Conservation (phyloP, 2,797 vertebrate genomes). For the Bufotes viridis region DNA sequence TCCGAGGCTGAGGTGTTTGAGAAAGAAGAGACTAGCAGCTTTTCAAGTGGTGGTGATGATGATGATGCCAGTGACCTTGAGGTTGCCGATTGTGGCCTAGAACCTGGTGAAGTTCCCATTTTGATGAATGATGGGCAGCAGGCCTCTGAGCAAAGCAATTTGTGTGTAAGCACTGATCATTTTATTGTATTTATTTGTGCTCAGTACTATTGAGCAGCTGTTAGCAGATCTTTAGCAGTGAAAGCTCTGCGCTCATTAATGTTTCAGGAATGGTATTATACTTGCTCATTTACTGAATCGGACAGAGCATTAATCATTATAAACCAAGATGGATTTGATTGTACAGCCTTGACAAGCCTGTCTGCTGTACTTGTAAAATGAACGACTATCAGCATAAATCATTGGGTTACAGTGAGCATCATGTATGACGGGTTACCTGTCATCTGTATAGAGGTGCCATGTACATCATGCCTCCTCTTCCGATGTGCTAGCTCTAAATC, state of each 20-base stretch:
- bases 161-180: conserved; percentile 66
- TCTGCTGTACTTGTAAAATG: conserved; percentile 55
- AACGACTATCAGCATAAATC: conserved; percentile 60
- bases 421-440: conserved; percentile 60
- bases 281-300: conserved; percentile 54
- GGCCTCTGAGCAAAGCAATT: conserved; percentile 65
- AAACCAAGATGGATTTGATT: conserved; percentile 60
- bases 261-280: conserved; percentile 57
- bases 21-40: conserved; percentile 68
- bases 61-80: conserved; percentile 74
- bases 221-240: conserved; percentile 52
- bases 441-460: conserved; percentile 25
- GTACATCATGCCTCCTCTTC: conserved; percentile 24
- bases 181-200: conserved; percentile 60
- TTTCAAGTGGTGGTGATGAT: conserved; percentile 67
- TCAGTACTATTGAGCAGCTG: conserved; percentile 38
- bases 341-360: conserved; percentile 58
- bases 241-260: conserved; percentile 49
- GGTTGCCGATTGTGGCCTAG: conserved; percentile 74
- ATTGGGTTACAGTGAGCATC: conserved; percentile 58
- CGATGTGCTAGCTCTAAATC: conserved; percentile 21
- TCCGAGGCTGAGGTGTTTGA: conserved; percentile 64
- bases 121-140: conserved; percentile 71
- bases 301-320: conserved; percentile 60
- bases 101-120: conserved; percentile 79